These are phyloP conservation scores for Caenorhabditis afra DNA, from an alignment of 2,888 invertebrate species.

Conservation along the genomic window DNA sequence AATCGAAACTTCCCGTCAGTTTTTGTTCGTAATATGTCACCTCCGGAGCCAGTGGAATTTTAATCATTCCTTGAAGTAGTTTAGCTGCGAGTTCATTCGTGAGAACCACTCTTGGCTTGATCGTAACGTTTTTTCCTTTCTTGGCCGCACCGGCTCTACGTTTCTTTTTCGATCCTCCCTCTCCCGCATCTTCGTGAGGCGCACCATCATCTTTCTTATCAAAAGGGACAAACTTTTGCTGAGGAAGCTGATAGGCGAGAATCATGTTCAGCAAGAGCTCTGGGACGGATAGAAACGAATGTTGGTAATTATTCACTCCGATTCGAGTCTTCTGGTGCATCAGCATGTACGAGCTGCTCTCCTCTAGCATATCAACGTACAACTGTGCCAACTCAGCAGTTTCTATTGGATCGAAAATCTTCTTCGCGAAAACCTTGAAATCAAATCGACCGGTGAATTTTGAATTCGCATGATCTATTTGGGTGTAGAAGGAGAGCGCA, in stretches of 20 bases:
- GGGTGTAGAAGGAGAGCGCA: slow-evolving; percentile 14
- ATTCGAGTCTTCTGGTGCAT: slow-evolving; percentile 20
- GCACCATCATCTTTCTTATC: slow-evolving; percentile 18
- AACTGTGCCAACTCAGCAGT: slow-evolving; percentile 8
- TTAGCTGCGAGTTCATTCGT: slow-evolving; percentile 10
- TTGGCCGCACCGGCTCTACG: slow-evolving; percentile 18
- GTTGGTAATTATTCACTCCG: slow-evolving; percentile 10
- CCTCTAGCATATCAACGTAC: slow-evolving; percentile 35
- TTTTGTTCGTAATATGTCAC: slow-evolving; percentile 4
- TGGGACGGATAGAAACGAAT: slow-evolving; percentile 34
- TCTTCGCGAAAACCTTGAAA: slow-evolving; percentile 37
- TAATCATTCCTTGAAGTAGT: slow-evolving; percentile 25
- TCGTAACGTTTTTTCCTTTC: slow-evolving; percentile 39
- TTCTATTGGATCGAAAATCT: slow-evolving; percentile 43
- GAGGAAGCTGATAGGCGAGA: slow-evolving; percentile 54
- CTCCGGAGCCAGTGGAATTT: slow-evolving; percentile 41
- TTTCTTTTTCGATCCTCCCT: slow-evolving; percentile 16
- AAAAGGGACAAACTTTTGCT: slow-evolving; percentile 25
- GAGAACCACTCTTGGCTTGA: slow-evolving; percentile 27
- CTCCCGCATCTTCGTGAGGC: slow-evolving; percentile 3
- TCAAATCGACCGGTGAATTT: slow-evolving; percentile 45
- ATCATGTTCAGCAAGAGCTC: slow-evolving; percentile 53
- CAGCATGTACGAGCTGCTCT: slow-evolving; percentile 34
- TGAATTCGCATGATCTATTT: slow-evolving; percentile 19
- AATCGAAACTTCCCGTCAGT: not conserved